Evolutionary conservation across 2,888 invertebrate species (phyloP), one percentile per base, ranked within the genome.

Genomic region (Melanchra persicariae): DNA sequence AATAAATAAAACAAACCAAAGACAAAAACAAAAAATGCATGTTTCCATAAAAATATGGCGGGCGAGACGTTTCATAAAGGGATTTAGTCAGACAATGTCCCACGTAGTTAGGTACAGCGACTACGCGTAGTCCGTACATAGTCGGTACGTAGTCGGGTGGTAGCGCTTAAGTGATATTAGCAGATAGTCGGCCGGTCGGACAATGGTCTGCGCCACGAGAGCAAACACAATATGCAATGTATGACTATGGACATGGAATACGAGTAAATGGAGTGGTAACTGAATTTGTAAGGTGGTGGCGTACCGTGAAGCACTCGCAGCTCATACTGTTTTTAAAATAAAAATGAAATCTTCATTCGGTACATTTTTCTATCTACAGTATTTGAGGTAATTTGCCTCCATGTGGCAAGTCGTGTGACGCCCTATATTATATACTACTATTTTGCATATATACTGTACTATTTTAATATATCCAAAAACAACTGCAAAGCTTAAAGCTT

Each of bases 181-280:
- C 85, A 77, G 87, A 85, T 88, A 87, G 87, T 77, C 83, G 82
- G 77, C 76, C 77, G 83, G 83, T 83, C 75, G 89, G 87, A 90
- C 87, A 84, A 89, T 85, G 85, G 86, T 77, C 79, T 74, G 80
- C 81, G 74, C 78, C 74, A 83, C 78, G 84, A 83, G 83, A 83
- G 90, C 90, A 91, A 92, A 93, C 92, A 91, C 88, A 92, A 91
- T 92, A 92, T 91, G 90, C 88, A 86, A 88, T 87, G 88, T 87
- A 87, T 91, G 81, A 84, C 81, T 83, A 78, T 76, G 84, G 86
- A 86, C 67, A 30, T 2, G 12, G 77, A 67, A 17, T n/a, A 19
- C 0, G 17, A 24, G 22, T 4, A 3, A 24, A 66, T 75, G 81
- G 55, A 79, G 26, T 52, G 26, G 6, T 57, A 49, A 26, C 40